These are phyloP conservation scores for Plagiodera versicolora DNA, from an alignment of 2,888 invertebrate species.

Conservation along the genomic window DNA sequence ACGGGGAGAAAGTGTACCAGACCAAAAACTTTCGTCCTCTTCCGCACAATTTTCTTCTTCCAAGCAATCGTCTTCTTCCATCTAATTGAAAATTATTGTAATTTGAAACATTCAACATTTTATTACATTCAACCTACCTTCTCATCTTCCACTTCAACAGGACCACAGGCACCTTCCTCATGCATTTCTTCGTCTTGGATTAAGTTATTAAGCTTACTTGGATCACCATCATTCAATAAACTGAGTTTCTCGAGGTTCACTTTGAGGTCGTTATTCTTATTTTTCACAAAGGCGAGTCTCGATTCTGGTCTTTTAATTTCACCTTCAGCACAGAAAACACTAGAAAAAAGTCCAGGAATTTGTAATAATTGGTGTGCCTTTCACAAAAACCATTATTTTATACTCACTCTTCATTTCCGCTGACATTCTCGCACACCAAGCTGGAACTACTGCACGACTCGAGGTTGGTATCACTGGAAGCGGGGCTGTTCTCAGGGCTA, in stretches of 20 bases:
- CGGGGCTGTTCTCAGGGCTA: conserved; percentile 43
- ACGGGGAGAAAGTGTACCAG: conserved; percentile 59
- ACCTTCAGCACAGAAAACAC: conserved; percentile 33
- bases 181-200: conserved; percentile 34
- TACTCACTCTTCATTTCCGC: conserved; percentile 49
- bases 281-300: conserved; percentile 48
- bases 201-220: conserved; percentile 37
- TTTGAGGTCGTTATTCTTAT: conserved; percentile 49
- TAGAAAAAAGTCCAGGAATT: no score
- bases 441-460: conserved; percentile 58
- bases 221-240: conserved; percentile 48
- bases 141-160: conserved; percentile 43
- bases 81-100: conserved; percentile 37
- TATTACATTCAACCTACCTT: conserved; percentile 38
- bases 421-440: conserved; percentile 40
- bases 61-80: conserved; percentile 49
- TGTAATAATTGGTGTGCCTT: no score
- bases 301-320: conserved; percentile 50
- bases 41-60: conserved; percentile 45
- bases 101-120: not conserved
- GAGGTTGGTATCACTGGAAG: conserved; percentile 62
- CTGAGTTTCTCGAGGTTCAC: conserved; percentile 51
- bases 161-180: conserved; percentile 44
- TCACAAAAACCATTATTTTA: no score
- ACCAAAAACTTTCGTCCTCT: conserved; percentile 44